Evolutionary conservation across 2,888 invertebrate species (phyloP), one percentile per base, ranked within the genome.

Genomic region (Reticulitermes lucifugus): DNA sequence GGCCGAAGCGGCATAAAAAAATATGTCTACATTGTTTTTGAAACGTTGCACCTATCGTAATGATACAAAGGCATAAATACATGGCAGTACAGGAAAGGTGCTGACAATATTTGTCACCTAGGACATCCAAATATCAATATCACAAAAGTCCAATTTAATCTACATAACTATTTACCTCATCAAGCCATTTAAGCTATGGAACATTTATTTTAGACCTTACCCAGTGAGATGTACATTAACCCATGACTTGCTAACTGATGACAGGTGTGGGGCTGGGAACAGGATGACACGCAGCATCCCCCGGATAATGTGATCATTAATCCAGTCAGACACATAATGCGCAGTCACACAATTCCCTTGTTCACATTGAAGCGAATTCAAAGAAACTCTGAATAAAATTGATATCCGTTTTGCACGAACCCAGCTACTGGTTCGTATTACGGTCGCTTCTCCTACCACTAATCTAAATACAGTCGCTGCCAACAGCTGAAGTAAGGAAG

Each of bases 321-420:
- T 7, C 43, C 75, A 29, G 18, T 35, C 77, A 14, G 77, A 77
- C 46, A 77, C 51, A n/a, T 51, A 77, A 77, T 14, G 51, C 29
- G 6, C 14, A 6, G 18, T 18, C 29, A 73, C 73, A 73, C 21
- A 73, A n/a, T 35, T 77, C 77, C 51, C 73, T 73, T 77, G 43
- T 77, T 77, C 77, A 46, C 46, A 21, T 25, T 41, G 35, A 73
- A 46, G 77, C 46, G 29, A 77, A 46, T 77, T 46, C 46, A 46
- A 77, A 77, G 51, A 46, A 46, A 77, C 25, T 46, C 29, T 46
- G 46, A 77, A 77, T 77, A 77, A 77, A 46, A 77, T 77, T 46
- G 0, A 77, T 46, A 77, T 35, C 21, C 12, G n/a, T n/a, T 60
- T 60, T 60, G 14, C 60, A n/a, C 1, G 60, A 60, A 21, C 6